Percentiles rank a stretch among this genome's conserved stretches.
Evolutionary conservation across 1,140 invertebrate species (phyloP).

Genomic region (Sweltsa coloradensis): DNA sequence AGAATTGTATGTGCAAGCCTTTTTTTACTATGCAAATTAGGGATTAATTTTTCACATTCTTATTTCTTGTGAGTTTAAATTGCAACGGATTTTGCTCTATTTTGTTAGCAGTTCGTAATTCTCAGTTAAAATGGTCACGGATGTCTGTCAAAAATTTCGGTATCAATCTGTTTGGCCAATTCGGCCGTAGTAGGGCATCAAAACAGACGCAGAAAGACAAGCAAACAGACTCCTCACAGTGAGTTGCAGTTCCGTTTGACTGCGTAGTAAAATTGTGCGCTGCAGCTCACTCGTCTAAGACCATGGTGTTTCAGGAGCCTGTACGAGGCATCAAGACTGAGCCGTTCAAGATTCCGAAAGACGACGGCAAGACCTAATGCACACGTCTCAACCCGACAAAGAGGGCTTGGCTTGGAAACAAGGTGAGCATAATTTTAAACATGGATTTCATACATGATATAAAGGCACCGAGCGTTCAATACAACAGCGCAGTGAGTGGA

Average conservation of each 20-base stretch:
- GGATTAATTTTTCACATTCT: too few species aligned
- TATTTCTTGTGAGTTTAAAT: too few species aligned
- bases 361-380: constrained; percentile 99
- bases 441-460: too few species aligned
- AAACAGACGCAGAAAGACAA: background rate
- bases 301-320: constrained; percentile 60
- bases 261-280: background rate
- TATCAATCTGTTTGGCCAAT: background rate
- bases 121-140: background rate
- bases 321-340: constrained; percentile 97
- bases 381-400: constrained; percentile 98
- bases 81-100: too few species aligned
- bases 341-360: constrained; percentile 98
- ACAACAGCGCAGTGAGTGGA: too few species aligned
- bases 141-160: background rate
- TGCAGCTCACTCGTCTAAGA: background rate
- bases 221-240: background rate
- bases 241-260: background rate
- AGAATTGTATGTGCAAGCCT: too few species aligned
- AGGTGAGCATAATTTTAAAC: too few species aligned
- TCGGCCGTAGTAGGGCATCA: background rate
- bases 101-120: too few species aligned
- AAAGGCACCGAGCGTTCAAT: too few species aligned
- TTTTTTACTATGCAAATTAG: too few species aligned
- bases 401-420: constrained; percentile 99